These are phyloP conservation scores for Catharus ustulatus DNA, from an alignment of 2,797 vertebrate genomes.

Conservation along the genomic window DNA sequence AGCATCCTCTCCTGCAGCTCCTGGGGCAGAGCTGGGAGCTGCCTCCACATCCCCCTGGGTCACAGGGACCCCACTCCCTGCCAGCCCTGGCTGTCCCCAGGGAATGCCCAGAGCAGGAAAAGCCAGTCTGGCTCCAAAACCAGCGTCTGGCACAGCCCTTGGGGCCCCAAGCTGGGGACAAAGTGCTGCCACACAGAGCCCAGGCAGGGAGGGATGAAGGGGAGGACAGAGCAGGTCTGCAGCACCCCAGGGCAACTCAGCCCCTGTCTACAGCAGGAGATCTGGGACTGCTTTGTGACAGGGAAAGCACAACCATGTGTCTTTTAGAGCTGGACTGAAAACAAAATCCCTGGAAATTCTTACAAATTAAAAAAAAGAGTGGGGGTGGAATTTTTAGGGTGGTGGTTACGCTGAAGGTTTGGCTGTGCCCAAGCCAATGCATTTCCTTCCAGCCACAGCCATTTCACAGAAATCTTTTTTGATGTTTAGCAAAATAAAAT, in stretches of 20 bases:
- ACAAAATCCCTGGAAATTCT: not conserved
- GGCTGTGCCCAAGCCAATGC: not conserved
- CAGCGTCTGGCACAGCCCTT: not conserved
- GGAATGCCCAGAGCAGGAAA: not conserved
- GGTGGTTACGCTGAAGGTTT: slow-evolving; percentile 2
- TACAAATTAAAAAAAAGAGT: not conserved
- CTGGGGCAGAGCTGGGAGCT: not conserved
- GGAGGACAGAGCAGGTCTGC: not conserved
- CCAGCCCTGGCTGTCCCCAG: not conserved
- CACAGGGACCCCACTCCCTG: not conserved
- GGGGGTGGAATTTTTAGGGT: not conserved
- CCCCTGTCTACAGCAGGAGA: not conserved
- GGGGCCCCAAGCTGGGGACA: not conserved
- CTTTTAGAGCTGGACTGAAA: not conserved
- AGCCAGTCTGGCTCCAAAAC: not conserved
- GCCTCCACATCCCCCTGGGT: fast-evolving
- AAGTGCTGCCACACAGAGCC: fast-evolving
- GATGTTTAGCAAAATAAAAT: slow-evolving; percentile 34
- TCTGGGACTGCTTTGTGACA: not conserved
- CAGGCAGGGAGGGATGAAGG: not conserved
- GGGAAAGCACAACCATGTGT: not conserved
- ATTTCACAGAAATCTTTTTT: slow-evolving; percentile 1
- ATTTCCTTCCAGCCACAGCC: slow-evolving; percentile 10
- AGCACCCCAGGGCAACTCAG: not conserved
- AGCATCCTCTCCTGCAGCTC: not conserved